phyloP scores from a whole-genome alignment of 2,888 invertebrate species.

The Heteropelma amictum region DNA sequence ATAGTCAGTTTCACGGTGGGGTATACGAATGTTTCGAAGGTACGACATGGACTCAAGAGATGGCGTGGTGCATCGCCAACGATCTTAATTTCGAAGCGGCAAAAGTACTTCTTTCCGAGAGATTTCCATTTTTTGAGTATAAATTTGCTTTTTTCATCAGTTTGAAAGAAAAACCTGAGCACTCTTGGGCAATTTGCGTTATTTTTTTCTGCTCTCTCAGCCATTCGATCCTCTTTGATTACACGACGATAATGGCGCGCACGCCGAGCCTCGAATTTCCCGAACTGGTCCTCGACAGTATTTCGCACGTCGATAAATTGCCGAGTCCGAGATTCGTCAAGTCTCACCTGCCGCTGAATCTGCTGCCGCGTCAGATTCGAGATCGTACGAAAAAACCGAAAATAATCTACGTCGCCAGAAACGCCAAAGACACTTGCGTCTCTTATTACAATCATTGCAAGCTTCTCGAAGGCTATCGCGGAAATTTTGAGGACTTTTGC shows the following conservation, averaged over 20 bases:
- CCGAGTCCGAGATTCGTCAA: conserved; percentile 82
- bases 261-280: conserved; percentile 65
- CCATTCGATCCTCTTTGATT: conserved; percentile 75
- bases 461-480: conserved; percentile 80
- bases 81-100: conserved; percentile 82
- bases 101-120: conserved; percentile 79
- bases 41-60: conserved; percentile 89
- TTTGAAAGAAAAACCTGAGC: neutral
- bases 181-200: neutral
- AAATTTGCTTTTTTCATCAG: neutral
- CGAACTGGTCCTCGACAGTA: conserved; percentile 65
- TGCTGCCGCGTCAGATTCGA: conserved; percentile 80
- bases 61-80: conserved; percentile 85
- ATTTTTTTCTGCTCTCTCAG: conserved; percentile 24
- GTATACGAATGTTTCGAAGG: no score
- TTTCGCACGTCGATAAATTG: conserved; percentile 73
- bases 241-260: conserved; percentile 69
- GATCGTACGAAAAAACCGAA: conserved; percentile 75
- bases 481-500: conserved; percentile 81
- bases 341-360: conserved; percentile 82
- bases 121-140: conserved; percentile 87
- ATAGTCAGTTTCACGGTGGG: no score
- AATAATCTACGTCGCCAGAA: conserved; percentile 86
- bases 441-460: conserved; percentile 85
- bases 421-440: conserved; percentile 86